A percentile compares a stretch with the other conserved stretches of the same genome.
These are phyloP conservation scores for Abrostola tripartita DNA, from an alignment of 2,888 invertebrate species.

Conservation along the genomic window DNA sequence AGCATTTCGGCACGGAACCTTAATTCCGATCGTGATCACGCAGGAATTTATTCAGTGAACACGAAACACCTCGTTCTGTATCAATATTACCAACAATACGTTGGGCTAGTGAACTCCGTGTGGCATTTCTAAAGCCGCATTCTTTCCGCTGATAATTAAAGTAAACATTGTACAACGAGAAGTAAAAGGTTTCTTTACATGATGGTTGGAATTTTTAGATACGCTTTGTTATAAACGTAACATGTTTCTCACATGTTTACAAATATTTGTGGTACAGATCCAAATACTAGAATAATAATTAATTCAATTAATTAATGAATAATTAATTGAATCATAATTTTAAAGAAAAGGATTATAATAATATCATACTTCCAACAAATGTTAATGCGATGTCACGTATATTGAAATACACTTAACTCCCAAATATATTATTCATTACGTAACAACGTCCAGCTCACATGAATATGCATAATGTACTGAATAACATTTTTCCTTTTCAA, in stretches of 20 bases:
- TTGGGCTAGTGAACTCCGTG: constrained; percentile 30
- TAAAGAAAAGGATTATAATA: background rate
- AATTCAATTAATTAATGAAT: no score
- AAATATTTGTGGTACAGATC: background rate
- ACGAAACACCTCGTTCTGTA: constrained; percentile 51
- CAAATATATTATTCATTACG: background rate
- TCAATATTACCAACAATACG: constrained; percentile 44
- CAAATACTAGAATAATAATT: no score
- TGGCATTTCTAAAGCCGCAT: constrained; percentile 36
- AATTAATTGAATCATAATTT: no score
- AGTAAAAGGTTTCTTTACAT: constrained; percentile 10
- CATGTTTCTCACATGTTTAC: background rate
- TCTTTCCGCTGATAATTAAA: constrained; percentile 48
- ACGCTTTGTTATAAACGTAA: constrained; percentile 3
- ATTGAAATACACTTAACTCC: constrained; percentile 1
- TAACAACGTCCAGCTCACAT: constrained; percentile 8
- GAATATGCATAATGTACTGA: constrained; percentile 18
- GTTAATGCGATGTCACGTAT: constrained; percentile 2
- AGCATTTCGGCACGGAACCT: constrained; percentile 44
- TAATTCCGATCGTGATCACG: constrained; percentile 49
- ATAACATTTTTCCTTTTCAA: constrained; percentile 21
- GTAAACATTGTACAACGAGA: constrained; percentile 41
- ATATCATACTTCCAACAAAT: background rate
- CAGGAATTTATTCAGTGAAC: constrained; percentile 54
- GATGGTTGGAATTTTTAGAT: constrained; percentile 8